Conservation (phyloP, 2,888 invertebrate species). For the Rotaria magnacalcarata region DNA sequence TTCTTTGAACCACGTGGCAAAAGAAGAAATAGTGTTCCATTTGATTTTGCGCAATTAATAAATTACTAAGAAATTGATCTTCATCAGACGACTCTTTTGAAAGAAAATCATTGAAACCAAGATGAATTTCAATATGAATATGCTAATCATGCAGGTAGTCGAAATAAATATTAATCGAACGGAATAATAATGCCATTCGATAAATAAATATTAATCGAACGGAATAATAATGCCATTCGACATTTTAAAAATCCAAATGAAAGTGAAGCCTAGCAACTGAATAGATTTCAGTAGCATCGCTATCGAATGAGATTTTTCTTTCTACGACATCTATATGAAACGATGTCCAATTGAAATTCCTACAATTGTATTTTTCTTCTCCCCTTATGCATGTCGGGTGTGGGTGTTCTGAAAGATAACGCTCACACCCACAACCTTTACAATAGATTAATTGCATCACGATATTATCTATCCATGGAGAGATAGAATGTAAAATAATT, state of each 20-base stretch:
- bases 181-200: neutral
- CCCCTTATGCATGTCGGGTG: too few relatives aligned
- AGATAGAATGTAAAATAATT: too few relatives aligned
- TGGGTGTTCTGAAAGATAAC: too few relatives aligned
- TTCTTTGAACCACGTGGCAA: neutral
- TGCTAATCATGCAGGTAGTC: neutral
- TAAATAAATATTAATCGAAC: neutral
- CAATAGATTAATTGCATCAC: too few relatives aligned
- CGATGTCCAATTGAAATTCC: neutral
- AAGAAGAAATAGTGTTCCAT: neutral
- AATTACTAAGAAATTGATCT: neutral
- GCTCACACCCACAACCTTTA: too few relatives aligned
- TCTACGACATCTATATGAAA: neutral
- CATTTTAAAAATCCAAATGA: neutral
- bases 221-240: neutral
- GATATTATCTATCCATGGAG: too few relatives aligned
- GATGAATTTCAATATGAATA: neutral
- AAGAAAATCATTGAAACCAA: neutral
- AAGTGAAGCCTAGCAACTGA: slow-evolving; percentile 3
- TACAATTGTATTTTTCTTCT: too few relatives aligned
- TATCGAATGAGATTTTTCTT: neutral
- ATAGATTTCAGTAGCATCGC: neutral
- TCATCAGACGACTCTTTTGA: neutral
- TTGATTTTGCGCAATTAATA: neutral
- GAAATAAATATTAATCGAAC: neutral